Base-by-base conservation (phyloP, 2,888 invertebrate genomes). In the Aplocera efformata region DNA sequence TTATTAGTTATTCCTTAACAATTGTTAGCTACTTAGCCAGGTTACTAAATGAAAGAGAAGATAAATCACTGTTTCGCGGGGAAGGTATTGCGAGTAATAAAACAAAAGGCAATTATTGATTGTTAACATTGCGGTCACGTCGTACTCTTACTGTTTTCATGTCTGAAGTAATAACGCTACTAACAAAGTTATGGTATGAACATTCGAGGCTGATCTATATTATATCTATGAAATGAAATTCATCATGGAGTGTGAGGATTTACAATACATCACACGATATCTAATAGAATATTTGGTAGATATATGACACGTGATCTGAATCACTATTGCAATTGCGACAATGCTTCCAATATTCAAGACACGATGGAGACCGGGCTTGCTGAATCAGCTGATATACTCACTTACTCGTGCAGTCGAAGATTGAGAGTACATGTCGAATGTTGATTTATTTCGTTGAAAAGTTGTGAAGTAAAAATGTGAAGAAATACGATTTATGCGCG, bases 41-140 rank as follows among this genome's bases (percentile, higher is more conserved):
- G n/a, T 6, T 11, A 29, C 8, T 10, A 10, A 26, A 28, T 28
- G 10, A 21, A 17, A 37, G 30, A 20, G 21, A 25, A 48, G 38
- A 45, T 42, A 63, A 66, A 79, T 79, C 77, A 71, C 63, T 67
- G 71, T 60, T 60, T 53, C 45, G 47, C 36, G 46, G 57, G 61
- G 60, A 65, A 62, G 56, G 49, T 63, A 66, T 66, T 62, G 69
- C 51, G 48, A 64, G 71, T 72, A 79, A 82, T 83, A 81, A 84
- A 83, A 78, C 69, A 76, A 70, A 64, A 73, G 68, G 63, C 77
- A 80, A 86, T 85, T n/a, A n/a, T n/a, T 86, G 85, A 86, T 84
- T 83, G 76, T 86, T 86, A 72, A 70, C 72, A 86, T 81, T 83
- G 80, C 75, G 81, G 79, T 84, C 86, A 86, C 86, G 86, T 85